phyloP scores from a whole-genome alignment of 1,140 invertebrate genomes.

The Pectinophora gossypiella region DNA sequence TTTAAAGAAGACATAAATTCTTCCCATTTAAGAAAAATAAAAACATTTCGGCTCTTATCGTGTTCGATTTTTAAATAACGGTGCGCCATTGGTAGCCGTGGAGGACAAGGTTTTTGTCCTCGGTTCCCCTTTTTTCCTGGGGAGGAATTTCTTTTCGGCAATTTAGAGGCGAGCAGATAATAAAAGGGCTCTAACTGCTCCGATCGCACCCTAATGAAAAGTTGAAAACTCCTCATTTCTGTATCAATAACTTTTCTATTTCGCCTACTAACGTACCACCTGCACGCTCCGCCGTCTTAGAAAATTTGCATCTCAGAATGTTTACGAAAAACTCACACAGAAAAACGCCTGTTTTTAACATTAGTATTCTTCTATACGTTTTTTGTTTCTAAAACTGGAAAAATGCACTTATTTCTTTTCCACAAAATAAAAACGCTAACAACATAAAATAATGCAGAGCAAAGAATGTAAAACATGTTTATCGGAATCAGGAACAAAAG shows the following conservation, averaged over 20 bases:
- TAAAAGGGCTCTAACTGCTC: slow-evolving; percentile 76
- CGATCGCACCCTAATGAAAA: slow-evolving; percentile 72
- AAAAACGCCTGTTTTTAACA: no score
- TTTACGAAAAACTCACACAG: no score
- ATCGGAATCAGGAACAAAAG: no score
- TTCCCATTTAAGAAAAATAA: slow-evolving; percentile 69
- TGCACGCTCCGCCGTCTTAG: no score
- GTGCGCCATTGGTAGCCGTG: slow-evolving; percentile 58
- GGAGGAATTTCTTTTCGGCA: slow-evolving; percentile 73
- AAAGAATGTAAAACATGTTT: no score
- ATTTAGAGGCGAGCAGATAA: slow-evolving; percentile 76
- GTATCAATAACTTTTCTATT: slow-evolving; percentile 62
- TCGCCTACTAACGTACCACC: no score
- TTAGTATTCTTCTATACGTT: no score
- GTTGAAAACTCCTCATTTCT: slow-evolving; percentile 65
- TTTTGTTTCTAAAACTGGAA: no score
- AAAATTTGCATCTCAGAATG: no score
- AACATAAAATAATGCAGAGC: no score
- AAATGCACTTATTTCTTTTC: no score
- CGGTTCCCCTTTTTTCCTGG: slow-evolving; percentile 55
- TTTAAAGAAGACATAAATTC: slow-evolving; percentile 68
- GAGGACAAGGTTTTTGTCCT: slow-evolving; percentile 63
- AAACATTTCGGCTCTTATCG: slow-evolving; percentile 70
- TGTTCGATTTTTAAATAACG: slow-evolving; percentile 74
- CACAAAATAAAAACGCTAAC: no score